Conservation (phyloP, 2,888 invertebrate genomes). For the Limnephilus auricula region DNA sequence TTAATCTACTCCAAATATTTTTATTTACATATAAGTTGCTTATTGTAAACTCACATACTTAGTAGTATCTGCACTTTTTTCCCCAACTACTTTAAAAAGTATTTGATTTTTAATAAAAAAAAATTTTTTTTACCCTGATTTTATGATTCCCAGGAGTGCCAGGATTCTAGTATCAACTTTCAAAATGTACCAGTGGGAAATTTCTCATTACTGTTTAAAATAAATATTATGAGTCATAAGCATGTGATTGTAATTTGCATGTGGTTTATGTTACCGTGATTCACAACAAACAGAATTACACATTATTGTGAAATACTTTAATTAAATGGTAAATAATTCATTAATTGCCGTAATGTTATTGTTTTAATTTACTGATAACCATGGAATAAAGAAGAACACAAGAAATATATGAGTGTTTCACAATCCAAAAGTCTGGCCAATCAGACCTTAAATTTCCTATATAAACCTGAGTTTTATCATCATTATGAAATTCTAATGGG, state of each 20-base stretch:
- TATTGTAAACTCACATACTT: not conserved
- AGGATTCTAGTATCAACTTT: not conserved
- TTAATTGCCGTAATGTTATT: not conserved
- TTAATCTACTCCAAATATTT: not conserved
- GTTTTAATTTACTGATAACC: not conserved
- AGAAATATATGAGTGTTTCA: too few relatives aligned
- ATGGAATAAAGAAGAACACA: not conserved
- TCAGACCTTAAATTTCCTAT: too few relatives aligned
- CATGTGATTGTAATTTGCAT: not conserved
- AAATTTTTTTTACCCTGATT: too few relatives aligned
- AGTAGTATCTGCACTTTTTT: not conserved
- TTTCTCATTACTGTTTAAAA: not conserved
- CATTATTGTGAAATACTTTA: not conserved
- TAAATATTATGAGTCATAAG: not conserved
- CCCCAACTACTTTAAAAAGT: not conserved
- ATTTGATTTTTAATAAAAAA: too few relatives aligned
- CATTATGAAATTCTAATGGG: too few relatives aligned
- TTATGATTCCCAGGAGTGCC: not conserved
- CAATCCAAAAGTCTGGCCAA: too few relatives aligned
- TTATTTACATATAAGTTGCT: not conserved
- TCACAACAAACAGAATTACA: not conserved
- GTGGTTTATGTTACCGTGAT: not conserved
- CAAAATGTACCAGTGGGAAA: not conserved
- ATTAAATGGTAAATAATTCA: not conserved
- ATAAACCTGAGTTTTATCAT: too few relatives aligned